Base-by-base conservation (phyloP, 1,140 invertebrate genomes). In the Aphis craccivora region DNA sequence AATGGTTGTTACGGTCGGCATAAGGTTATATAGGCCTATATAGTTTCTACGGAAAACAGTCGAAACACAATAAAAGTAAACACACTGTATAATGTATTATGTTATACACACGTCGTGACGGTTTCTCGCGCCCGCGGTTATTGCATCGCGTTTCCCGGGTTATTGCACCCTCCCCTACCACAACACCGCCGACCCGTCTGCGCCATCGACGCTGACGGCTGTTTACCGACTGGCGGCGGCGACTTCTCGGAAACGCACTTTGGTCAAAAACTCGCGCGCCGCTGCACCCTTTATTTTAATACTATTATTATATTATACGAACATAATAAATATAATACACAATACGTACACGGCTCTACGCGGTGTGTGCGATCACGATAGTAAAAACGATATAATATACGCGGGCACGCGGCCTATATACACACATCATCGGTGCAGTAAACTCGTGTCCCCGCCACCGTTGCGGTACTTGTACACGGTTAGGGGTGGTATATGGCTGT, bases 111-210 rank as follows among this genome's bases (percentile, higher is more conserved):
- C 5, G n/a, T n/a, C 30, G n/a, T 76, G 60, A 76, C 60, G 60
- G 60, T 76, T 76, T 76, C 60, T 76, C 60, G 60, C n/a, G 60
- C 60, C 30, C 60, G 60, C 30, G 60, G 60, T 76, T 76, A 76
- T 76, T 76, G 60, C 60, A n/a, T n/a, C n/a, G n/a, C 60, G 60
- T 76, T 76, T 76, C 60, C n/a, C 60, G 60, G 60, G 60, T 76
- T 76, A 76, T 76, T 76, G 60, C 60, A 76, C 60, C 60, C 30
- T n/a, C 8, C 30, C 60, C 60, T 76, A 14, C 30, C 60, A 4
- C 60, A n/a, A 18, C 60, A n/a, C 60, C 60, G 60, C 60, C 60
- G 14, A n/a, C 60, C 60, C 30, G 60, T 76, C 60, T 76, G 60
- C 60, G 60, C 60, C 60, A 76, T 76, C 60, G 60, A n/a, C 30